These are phyloP conservation scores for Zophobas morio DNA, from an alignment of 1,140 invertebrate genomes.

Conservation along the genomic window DNA sequence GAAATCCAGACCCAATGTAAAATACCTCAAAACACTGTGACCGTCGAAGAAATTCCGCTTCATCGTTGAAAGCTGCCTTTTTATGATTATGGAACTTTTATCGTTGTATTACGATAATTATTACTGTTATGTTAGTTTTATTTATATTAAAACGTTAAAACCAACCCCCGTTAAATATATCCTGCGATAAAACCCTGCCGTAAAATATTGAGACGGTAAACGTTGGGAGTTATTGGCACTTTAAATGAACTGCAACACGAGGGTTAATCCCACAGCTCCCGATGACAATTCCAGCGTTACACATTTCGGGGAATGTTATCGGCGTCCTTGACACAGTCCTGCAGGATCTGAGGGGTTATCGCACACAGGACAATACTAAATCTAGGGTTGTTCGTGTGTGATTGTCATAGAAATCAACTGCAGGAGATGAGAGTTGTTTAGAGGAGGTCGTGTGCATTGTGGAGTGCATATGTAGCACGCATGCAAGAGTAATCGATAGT, in stretches of 20 bases:
- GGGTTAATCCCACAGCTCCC: background rate
- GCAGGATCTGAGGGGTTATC: no score
- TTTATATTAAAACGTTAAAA: slow-evolving; percentile 41
- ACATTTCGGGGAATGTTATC: background rate
- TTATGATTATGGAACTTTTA: slow-evolving; percentile 23
- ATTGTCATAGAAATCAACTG: no score
- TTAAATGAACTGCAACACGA: slow-evolving; percentile 11
- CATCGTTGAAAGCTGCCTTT: slow-evolving; percentile 19
- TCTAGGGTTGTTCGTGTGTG: no score
- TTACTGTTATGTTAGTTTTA: slow-evolving; percentile 33
- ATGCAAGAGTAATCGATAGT: no score
- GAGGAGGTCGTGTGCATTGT: no score
- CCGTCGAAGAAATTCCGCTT: slow-evolving; percentile 34
- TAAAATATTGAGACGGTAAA: slow-evolving; percentile 4
- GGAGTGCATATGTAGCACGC: no score
- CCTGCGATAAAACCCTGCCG: background rate
- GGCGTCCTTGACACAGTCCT: background rate
- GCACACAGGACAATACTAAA: no score
- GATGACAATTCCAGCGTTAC: background rate
- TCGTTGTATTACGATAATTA: slow-evolving; percentile 9
- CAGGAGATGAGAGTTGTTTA: no score
- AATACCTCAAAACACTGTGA: slow-evolving; percentile 25
- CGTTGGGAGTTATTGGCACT: slow-evolving; percentile 23
- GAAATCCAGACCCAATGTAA: slow-evolving; percentile 5
- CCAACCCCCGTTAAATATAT: background rate